Evolutionary conservation across 1,140 invertebrate species (phyloP), one percentile per base, ranked within the genome.

Genomic region (Zaprionus camerounensis): DNA sequence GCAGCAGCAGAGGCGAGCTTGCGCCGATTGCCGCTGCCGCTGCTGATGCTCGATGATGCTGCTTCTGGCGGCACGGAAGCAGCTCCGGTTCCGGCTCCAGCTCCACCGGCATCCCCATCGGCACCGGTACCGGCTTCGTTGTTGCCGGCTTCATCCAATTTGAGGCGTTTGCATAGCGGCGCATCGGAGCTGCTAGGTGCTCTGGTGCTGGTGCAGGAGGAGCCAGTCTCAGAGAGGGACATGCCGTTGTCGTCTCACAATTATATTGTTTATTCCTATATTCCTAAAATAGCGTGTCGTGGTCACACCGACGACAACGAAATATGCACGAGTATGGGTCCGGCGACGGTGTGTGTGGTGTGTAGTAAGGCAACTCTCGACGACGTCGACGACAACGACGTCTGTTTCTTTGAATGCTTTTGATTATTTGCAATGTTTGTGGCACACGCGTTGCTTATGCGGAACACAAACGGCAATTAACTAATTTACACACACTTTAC

Each of bases 81-180:
- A 57, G 61, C 56, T 34, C 28, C 31, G 31, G 65, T n/a, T 34
- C 51, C 65, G 59, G 57, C 70, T 58, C 66, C 71, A 41, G 41
- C 41, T 49, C 26, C 56, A 56, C 57, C 68, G 62, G 66, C 75
- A 74, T 36, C 59, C 13, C 46, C 69, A 74, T 78, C 64, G 41
- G 41, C 41, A 46, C 41, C 64, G 41, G 41, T n/a, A 46, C 41
- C 38, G 38, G 38, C 15, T 7, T 34, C 31, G 9, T 34, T 34
- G 17, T 56, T 63, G 38, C 62, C 62, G 63, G 64, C 58, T 94
- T 93, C 95, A 93, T 95, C 94, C 95, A 76, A 71, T 71, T 76
- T 76, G 1, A 71, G 44, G 20, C 73, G 59, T 41, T 76, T 76
- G 36, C 73, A 76, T 5, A 76, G 44, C 7, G 73, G 73, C 17